Base-by-base conservation (phyloP, 2,797 vertebrate species). In the Pyrocephalus nanus region DNA sequence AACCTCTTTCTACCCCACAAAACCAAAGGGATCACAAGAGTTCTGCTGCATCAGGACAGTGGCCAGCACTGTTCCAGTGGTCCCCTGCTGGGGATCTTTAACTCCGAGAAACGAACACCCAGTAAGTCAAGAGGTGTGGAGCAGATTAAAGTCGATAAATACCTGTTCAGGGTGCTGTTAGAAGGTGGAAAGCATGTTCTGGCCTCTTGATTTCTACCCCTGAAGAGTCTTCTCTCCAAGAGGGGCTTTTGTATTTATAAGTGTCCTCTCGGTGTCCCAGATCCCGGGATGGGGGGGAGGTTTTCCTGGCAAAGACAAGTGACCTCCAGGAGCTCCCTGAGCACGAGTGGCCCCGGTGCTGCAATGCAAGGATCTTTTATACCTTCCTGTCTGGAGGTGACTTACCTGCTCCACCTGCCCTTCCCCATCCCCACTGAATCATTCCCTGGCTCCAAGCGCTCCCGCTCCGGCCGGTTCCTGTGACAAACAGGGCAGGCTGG, bases 331-430 rank as follows among this genome's bases (percentile, higher is more conserved):
- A 88, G 71, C 83, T 82, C 19, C 50, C 65, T 1, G 60, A 0
- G 29, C 13, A 30, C 32, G 5, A 94, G 90, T 94, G 90, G 77
- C 90, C 67, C 61, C 1, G 55, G 47, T 8, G 16, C 60, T 53
- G 75, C 55, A 50, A 58, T 29, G 43, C 48, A 43, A 22, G 91
- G 76, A 50, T 87, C 96, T 95, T 96, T 96, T 97, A 95, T 97
- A 95, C 83, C 93, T 91, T 92, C 96, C 93, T 81, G 90, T 55
- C 77, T 50, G 4, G 83, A 93, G 95, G 96, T 96, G 96, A 91
- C 61, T 85, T 88, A 90, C 93, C 88, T 95, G 96, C 87, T 84
- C 92, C 94, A 93, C 97, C 96, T 89, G 97, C 78, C 94, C 73
- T 27, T 72, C 87, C 86, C 92, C 80, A 69, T 62, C 65, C 18